phyloP scores from a whole-genome alignment of 2,797 vertebrate genomes.

The Podarcis lilfordi region DNA sequence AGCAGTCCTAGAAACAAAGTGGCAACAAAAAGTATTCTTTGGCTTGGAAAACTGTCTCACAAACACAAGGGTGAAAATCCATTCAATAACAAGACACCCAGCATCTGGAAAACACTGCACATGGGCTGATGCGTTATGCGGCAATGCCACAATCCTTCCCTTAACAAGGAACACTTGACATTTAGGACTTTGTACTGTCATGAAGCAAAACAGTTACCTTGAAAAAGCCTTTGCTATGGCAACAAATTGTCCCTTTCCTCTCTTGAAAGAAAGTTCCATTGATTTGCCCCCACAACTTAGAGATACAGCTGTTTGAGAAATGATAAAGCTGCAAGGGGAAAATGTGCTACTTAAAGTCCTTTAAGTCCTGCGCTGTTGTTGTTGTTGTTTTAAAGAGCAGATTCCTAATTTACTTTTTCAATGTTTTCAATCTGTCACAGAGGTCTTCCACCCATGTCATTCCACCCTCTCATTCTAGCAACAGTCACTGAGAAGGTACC shows the following conservation, averaged over 20 bases:
- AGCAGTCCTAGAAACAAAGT: too few relatives aligned
- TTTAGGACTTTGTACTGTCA: conserved; percentile 43
- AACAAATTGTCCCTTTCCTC: conserved; percentile 55
- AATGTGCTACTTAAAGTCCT: conserved; percentile 36
- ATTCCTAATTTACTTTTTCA: conserved; percentile 35
- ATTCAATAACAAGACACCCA: neutral
- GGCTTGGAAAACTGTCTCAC: neutral
- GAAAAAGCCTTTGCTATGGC: conserved; percentile 56
- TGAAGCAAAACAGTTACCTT: conserved; percentile 42
- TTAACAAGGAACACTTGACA: conserved; percentile 49
- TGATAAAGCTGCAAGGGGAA: conserved; percentile 35
- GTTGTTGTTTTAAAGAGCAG: neutral
- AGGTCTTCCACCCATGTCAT: too few relatives aligned
- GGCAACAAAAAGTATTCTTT: neutral
- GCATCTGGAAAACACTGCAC: neutral
- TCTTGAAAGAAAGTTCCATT: conserved; percentile 54
- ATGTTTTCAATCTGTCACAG: neutral
- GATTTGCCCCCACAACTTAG: neutral
- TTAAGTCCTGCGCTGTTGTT: neutral
- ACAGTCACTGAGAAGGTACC: too few relatives aligned
- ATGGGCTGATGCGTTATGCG: conserved; percentile 6
- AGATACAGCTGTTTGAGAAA: conserved; percentile 38
- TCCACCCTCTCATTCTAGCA: too few relatives aligned
- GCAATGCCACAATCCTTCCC: conserved; percentile 31
- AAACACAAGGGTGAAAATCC: neutral